Evolutionary conservation across 2,113 vertebrate genomes (phyloP).

Genomic region (Polypterus bichir): DNA sequence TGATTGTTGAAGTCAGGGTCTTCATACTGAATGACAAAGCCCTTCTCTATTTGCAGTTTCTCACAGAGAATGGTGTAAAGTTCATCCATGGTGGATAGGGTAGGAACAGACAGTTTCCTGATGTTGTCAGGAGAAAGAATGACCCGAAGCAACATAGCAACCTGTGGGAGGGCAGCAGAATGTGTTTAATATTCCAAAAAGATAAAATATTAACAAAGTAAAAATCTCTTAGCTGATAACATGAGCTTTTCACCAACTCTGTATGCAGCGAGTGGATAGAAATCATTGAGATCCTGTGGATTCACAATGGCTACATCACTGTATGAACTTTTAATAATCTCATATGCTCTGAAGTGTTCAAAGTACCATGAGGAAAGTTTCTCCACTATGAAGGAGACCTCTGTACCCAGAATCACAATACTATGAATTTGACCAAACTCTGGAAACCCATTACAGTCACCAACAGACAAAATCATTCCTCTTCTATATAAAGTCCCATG

Average conservation of each 20-base stretch:
- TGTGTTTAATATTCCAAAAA: too few species aligned
- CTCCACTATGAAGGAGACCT: constrained; percentile 9
- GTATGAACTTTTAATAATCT: too few species aligned
- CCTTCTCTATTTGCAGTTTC: constrained; percentile 7
- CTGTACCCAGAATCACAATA: too few species aligned
- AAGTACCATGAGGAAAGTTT: constrained; percentile 7
- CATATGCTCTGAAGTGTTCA: too few species aligned
- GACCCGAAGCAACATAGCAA: constrained; percentile 14
- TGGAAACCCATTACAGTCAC: too few species aligned
- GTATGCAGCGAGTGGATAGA: too few species aligned
- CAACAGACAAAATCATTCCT: too few species aligned
- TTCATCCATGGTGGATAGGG: constrained; percentile 5
- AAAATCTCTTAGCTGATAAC: too few species aligned
- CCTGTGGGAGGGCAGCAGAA: not conserved
- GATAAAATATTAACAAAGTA: too few species aligned
- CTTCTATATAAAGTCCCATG: too few species aligned
- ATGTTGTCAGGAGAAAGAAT: constrained; percentile 15
- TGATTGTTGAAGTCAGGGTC: constrained; percentile 15
- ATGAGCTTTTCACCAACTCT: too few species aligned
- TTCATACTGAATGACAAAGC: constrained; percentile 17
- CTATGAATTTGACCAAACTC: too few species aligned
- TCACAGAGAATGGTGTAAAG: constrained; percentile 7
- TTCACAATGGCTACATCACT: constrained; percentile 12
- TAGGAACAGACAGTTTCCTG: constrained; percentile 13
- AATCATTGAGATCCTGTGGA: not conserved